Evolutionary conservation across 2,888 invertebrate species (phyloP).

Genomic region (Acholoe squamosa): DNA sequence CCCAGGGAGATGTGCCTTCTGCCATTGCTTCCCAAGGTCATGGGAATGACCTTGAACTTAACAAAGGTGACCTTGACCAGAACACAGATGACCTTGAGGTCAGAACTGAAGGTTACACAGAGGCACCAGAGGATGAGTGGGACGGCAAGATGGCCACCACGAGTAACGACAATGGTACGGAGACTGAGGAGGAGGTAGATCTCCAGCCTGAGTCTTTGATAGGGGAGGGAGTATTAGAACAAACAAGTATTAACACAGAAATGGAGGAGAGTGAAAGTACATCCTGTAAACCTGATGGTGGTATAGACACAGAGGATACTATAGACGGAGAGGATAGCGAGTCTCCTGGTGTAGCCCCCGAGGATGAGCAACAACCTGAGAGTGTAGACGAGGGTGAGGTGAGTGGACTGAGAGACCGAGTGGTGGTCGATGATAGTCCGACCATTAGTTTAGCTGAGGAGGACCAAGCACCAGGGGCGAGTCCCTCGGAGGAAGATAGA

Average conservation of each 20-base stretch:
- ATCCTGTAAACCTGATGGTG: no score
- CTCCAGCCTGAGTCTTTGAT: neutral
- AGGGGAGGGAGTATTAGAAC: neutral
- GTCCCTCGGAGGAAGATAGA: neutral
- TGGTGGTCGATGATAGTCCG: neutral
- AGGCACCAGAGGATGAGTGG: neutral
- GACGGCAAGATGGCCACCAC: neutral
- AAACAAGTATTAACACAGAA: no score
- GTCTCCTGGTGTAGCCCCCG: no score
- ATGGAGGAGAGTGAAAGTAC: no score
- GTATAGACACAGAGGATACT: no score
- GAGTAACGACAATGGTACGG: neutral
- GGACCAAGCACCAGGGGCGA: neutral
- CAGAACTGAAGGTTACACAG: neutral
- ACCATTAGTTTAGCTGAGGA: slow-evolving; percentile 25
- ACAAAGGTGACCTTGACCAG: neutral
- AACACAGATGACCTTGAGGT: neutral
- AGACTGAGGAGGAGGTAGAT: neutral
- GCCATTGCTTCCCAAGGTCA: neutral
- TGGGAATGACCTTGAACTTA: neutral
- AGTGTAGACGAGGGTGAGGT: no score
- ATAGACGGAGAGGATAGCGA: no score
- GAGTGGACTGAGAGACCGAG: neutral
- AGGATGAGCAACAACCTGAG: no score
- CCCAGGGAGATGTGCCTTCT: neutral